Percentiles rank a stretch among this genome's conserved stretches.
Conservation (phyloP, 1,140 invertebrate species). For the Papilio dardanus region DNA sequence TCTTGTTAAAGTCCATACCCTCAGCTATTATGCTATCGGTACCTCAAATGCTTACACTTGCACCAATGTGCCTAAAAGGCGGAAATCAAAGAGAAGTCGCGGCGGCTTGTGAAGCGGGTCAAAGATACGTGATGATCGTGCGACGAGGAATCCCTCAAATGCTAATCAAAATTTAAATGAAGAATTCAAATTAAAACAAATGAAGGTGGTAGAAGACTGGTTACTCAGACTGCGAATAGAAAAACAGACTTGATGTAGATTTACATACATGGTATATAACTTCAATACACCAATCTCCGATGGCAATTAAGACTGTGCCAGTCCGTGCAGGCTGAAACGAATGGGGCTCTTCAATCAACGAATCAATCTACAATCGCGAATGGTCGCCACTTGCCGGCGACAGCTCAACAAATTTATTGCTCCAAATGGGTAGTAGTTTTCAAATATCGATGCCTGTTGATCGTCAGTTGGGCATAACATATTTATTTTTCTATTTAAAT, state of each 20-base stretch:
- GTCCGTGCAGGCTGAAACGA: conserved; percentile 69
- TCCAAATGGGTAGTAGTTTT: conserved; percentile 70
- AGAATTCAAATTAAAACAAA: neutral
- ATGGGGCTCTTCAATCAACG: conserved; percentile 80
- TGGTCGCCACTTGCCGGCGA: conserved; percentile 74
- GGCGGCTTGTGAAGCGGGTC: too few relatives aligned
- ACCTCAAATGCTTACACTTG: too few relatives aligned
- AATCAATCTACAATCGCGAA: conserved; percentile 80
- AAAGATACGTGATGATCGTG: too few relatives aligned
- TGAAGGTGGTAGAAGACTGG: neutral
- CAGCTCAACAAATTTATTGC: conserved; percentile 79
- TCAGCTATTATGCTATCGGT: too few relatives aligned
- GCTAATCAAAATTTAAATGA: neutral
- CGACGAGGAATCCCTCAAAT: neutral
- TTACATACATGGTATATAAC: conserved; percentile 31
- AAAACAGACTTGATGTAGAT: conserved; percentile 22
- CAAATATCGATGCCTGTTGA: conserved; percentile 78
- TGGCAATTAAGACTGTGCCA: conserved; percentile 75
- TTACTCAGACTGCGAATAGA: neutral
- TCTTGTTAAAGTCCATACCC: neutral
- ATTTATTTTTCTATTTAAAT: conserved; percentile 35
- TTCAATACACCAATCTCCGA: conserved; percentile 68
- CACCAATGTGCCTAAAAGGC: too few relatives aligned
- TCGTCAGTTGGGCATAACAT: conserved; percentile 48
- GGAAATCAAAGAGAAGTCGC: too few relatives aligned